A percentile compares a stretch with the other conserved stretches of the same genome.
Conservation (phyloP, 2,888 invertebrate genomes). For the Cabera pusaria region DNA sequence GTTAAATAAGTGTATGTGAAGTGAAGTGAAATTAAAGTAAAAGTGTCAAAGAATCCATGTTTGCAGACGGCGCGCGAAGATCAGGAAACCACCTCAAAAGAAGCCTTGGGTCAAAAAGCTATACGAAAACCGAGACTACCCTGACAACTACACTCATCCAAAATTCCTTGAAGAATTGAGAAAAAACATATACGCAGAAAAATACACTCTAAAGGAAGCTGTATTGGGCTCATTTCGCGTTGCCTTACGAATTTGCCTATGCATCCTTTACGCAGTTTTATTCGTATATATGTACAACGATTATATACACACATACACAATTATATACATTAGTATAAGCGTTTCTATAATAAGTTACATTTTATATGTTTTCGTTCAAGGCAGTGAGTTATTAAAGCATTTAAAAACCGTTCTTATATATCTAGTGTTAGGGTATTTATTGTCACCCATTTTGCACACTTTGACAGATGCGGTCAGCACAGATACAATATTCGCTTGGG, state of each 20-base stretch:
- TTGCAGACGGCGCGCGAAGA: constrained; percentile 68
- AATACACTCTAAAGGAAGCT: constrained; percentile 88
- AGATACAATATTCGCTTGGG: constrained; percentile 97
- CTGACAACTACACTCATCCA: constrained; percentile 96
- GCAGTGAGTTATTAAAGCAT: constrained; percentile 77
- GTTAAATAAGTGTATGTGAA: constrained; percentile 2
- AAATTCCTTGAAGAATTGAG: constrained; percentile 93
- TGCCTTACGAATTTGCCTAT: constrained; percentile 90
- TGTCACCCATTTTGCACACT: constrained; percentile 96
- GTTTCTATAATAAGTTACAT: constrained; percentile 85
- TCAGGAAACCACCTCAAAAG: constrained; percentile 46
- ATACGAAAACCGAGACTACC: constrained; percentile 93
- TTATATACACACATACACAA: constrained; percentile 84
- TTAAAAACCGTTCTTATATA: constrained; percentile 92
- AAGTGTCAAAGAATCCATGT: constrained; percentile 27
- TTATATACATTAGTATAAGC: constrained; percentile 83
- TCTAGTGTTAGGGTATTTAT: constrained; percentile 92
- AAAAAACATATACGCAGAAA: constrained; percentile 91
- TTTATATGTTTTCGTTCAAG: constrained; percentile 73
- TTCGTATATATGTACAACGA: constrained; percentile 89
- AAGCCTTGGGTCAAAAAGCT: constrained; percentile 93
- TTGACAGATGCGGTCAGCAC: constrained; percentile 98
- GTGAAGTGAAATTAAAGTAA: constrained; percentile 16
- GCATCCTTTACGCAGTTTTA: constrained; percentile 88
- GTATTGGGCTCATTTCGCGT: constrained; percentile 90